Evolutionary conservation across 2,888 invertebrate species (phyloP).

Genomic region (Branchellion lobata): DNA sequence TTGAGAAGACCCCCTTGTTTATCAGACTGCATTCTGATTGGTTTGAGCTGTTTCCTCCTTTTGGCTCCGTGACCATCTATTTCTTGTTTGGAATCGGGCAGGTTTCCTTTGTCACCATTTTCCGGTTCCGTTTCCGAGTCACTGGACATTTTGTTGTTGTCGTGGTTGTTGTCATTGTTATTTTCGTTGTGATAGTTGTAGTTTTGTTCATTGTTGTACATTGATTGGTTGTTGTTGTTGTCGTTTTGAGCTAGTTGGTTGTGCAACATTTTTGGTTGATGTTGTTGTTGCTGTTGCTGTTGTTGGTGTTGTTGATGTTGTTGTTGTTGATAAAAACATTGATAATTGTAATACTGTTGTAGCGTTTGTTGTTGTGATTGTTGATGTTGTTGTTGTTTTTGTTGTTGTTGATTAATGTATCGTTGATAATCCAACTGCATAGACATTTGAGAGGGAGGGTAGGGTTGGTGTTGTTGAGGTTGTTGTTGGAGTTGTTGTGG

Average conservation of each 20-base stretch:
- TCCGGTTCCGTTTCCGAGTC: slow-evolving; percentile 39
- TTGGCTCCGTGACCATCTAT: not conserved
- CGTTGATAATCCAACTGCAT: slow-evolving; percentile 2
- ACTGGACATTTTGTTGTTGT: slow-evolving; percentile 27
- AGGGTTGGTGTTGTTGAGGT: slow-evolving; percentile 3
- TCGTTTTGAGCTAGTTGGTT: not conserved
- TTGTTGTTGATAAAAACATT: slow-evolving; percentile 6
- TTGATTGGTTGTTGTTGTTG: slow-evolving; percentile 22
- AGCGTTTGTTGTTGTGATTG: slow-evolving; percentile 28
- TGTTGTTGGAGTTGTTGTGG: slow-evolving; percentile 1
- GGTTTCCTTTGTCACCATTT: not conserved
- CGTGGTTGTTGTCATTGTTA: not conserved
- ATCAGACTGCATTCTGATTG: slow-evolving; percentile 27
- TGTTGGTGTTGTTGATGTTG: slow-evolving; percentile 33
- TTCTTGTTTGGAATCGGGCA: slow-evolving; percentile 21
- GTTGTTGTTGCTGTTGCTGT: slow-evolving; percentile 30
- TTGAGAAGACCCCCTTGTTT: too few relatives aligned
- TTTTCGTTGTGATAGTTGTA: slow-evolving; percentile 4
- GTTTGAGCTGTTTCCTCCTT: slow-evolving; percentile 38
- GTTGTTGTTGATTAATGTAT: slow-evolving; percentile 10
- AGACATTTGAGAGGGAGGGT: not conserved
- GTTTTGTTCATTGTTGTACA: slow-evolving; percentile 13
- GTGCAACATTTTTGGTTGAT: not conserved
- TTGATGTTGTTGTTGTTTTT: slow-evolving; percentile 38
- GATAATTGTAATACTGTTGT: slow-evolving; percentile 15